Base-by-base conservation (phyloP, 2,113 vertebrate species). In the Ictalurus punctatus region DNA sequence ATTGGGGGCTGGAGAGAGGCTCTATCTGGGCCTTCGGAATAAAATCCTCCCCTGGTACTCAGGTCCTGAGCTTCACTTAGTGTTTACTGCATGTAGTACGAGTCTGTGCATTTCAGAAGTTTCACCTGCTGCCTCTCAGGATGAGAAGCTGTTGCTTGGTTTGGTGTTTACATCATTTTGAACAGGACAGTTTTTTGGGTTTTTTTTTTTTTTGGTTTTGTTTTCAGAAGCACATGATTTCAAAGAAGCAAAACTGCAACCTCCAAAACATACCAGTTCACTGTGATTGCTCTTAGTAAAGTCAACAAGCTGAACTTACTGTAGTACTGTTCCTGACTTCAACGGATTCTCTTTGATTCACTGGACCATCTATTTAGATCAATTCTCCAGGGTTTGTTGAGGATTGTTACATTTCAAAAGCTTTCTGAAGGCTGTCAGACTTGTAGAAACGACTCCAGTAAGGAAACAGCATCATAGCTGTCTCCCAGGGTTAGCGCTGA, bases 1-100 rank as follows among this genome's bases (percentile, higher is more conserved):
- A 85, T 56, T 37, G 16, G 30, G 44, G 61, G 59, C 73, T 40
- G 54, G 58, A 92, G 69, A 69, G 79, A 86, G 87, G 10, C 73
- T 84, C 83, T 82, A 83, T 71, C n/a, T 58, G 87, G 86, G 84
- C 65, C 27, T 78, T 80, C 69, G 80, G 80, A 86, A 88, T 86
- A 83, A 92, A 92, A 91, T 84, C 67, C 81, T 90, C 90, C 88
- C 86, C 80, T 90, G 90, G 67, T 84, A 69, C 84, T 67, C 61
- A 88, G 76, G 79, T 88, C 58, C 80, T 83, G 69, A 85, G 86
- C 78, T 59, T 74, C 71, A 81, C 40, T 69, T 52, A 19, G 48
- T 83, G 67, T 79, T 88, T 88, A 78, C 71, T 71, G 13, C 54
- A 56, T 82, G 56, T 69, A 85, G 37, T 82, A 30, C 19, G 54